phyloP scores from a whole-genome alignment of 2,888 invertebrate species.

The Andrena minutula region DNA sequence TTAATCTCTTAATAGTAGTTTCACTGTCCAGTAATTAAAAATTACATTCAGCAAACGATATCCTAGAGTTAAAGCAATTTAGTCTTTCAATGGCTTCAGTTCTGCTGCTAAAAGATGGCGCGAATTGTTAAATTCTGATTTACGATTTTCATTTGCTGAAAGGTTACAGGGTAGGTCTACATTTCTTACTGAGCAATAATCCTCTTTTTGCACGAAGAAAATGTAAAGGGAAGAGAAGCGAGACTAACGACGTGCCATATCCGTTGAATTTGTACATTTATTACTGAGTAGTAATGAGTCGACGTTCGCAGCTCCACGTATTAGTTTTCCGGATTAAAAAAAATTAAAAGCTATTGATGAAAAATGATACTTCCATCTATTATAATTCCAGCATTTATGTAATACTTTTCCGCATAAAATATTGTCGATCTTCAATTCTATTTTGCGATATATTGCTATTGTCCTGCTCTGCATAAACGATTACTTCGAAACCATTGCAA shows the following conservation, averaged over 20 bases:
- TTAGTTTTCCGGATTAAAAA: background rate
- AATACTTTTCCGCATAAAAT: no score
- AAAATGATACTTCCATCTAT: no score
- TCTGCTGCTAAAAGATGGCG: background rate
- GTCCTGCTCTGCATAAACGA: no score
- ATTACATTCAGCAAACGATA: background rate
- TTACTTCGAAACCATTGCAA: no score
- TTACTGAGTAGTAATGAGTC: background rate
- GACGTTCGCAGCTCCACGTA: background rate
- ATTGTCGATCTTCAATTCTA: no score
- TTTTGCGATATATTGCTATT: no score
- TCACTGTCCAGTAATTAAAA: background rate
- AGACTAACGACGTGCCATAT: slow-evolving; percentile 1
- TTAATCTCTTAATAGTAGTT: background rate
- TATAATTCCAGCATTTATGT: no score
- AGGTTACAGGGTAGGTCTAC: background rate
- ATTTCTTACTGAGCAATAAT: background rate
- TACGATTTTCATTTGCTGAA: background rate
- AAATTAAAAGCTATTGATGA: background rate
- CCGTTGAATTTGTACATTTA: background rate
- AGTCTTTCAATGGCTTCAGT: background rate
- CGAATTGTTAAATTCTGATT: background rate
- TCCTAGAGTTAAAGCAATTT: background rate
- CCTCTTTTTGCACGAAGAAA: background rate
- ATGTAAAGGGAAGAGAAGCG: background rate